A percentile compares a stretch with the other conserved stretches of the same genome.
phyloP scores from a whole-genome alignment of 2,888 invertebrate species.

The Lymantria monacha region DNA sequence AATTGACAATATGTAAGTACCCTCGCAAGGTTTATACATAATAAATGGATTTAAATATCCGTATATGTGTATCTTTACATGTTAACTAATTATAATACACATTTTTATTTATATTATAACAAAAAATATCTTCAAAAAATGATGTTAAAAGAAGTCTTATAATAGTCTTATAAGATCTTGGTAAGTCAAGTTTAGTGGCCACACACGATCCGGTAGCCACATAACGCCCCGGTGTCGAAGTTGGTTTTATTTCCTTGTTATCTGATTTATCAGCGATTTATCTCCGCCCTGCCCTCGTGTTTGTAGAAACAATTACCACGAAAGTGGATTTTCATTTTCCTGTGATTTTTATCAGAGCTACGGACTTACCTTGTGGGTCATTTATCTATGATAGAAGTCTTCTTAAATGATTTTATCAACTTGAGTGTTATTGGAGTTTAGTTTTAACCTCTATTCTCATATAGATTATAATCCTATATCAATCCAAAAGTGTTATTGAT shows the following conservation, averaged over 20 bases:
- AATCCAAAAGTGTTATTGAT: too few relatives aligned
- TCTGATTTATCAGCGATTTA: constrained; percentile 65
- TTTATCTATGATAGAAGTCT: not conserved
- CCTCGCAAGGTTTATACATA: too few relatives aligned
- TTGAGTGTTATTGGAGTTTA: too few relatives aligned
- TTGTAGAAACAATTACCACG: constrained; percentile 63
- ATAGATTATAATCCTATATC: too few relatives aligned
- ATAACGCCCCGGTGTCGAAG: constrained; percentile 16
- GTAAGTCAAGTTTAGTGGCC: constrained; percentile 3
- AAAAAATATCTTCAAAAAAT: not conserved
- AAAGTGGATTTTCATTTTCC: constrained; percentile 20
- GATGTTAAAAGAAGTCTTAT: not conserved
- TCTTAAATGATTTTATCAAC: not conserved
- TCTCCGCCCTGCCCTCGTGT: constrained; percentile 41
- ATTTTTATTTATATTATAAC: not conserved
- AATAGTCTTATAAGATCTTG: too few relatives aligned
- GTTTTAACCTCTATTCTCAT: too few relatives aligned
- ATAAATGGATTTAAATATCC: too few relatives aligned
- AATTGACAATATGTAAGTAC: too few relatives aligned
- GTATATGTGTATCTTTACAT: too few relatives aligned
- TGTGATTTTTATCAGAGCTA: constrained; percentile 6
- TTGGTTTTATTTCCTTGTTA: constrained; percentile 56
- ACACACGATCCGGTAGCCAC: not conserved
- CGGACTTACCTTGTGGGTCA: not conserved
- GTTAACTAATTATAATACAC: too few relatives aligned